Evolutionary conservation across 2,113 vertebrate species (phyloP).

Genomic region (Nibea albiflora): DNA sequence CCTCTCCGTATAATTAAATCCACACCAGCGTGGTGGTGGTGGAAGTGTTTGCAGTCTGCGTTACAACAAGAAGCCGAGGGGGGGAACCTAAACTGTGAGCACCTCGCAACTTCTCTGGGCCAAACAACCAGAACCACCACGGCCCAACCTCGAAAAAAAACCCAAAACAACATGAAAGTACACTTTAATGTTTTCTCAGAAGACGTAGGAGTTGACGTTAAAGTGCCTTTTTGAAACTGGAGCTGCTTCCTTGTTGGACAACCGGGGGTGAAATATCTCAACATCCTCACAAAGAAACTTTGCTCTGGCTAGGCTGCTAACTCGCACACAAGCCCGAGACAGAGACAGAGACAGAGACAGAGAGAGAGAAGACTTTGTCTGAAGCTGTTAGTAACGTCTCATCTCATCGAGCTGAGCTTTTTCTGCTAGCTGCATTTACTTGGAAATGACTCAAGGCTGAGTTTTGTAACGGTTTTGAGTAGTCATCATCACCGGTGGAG

Average conservation of each 20-base stretch:
- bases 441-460: constrained; percentile 6
- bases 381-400: constrained; percentile 11
- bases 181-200: constrained; percentile 12
- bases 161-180: constrained; percentile 38
- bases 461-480: constrained; percentile 61
- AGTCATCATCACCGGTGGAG: constrained; percentile 59
- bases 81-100: background rate
- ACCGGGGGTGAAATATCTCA: constrained; percentile 61
- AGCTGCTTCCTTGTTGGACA: constrained; percentile 73
- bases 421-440: background rate
- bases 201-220: constrained; percentile 46
- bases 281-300: constrained; percentile 83
- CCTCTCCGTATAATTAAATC: constrained; percentile 71
- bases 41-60: constrained; percentile 63
- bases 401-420: constrained; percentile 3
- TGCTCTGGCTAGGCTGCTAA: constrained; percentile 78
- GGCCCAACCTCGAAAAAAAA: background rate
- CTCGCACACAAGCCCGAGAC: constrained; percentile 49
- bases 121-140: constrained; percentile 6
- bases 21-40: constrained; percentile 73
- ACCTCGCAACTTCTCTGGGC: constrained; percentile 37
- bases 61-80: constrained; percentile 21
- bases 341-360: no score
- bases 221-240: constrained; percentile 56
- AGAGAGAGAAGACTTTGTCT: constrained; percentile 21